phyloP scores from a whole-genome alignment of 2,113 vertebrate genomes.

The Scytalopus superciliaris region DNA sequence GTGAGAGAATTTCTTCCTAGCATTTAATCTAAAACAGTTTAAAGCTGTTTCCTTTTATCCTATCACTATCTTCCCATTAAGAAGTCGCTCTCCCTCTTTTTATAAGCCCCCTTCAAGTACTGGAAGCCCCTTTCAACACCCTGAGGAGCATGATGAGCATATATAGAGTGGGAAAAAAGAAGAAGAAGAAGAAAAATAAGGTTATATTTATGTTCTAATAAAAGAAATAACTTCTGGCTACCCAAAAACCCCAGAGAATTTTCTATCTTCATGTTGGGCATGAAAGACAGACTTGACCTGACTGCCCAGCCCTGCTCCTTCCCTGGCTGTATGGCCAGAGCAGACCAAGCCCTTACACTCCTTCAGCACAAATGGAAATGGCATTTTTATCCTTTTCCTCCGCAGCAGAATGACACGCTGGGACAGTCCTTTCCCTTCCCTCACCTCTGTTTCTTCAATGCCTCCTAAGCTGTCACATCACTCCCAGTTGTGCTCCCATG shows the following conservation, averaged over 20 bases:
- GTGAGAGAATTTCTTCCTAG: neutral
- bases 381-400: neutral
- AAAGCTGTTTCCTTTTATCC: neutral
- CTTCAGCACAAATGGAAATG: neutral
- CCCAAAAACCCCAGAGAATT: neutral
- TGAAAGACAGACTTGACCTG: neutral
- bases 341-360: neutral
- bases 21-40: neutral
- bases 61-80: neutral
- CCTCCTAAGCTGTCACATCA: conserved; percentile 32
- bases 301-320: neutral
- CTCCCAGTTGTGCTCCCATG: neutral
- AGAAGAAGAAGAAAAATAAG: neutral
- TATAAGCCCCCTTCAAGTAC: neutral
- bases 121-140: neutral
- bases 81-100: neutral
- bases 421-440: conserved; percentile 27
- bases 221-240: neutral
- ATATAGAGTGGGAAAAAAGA: neutral
- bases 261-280: neutral
- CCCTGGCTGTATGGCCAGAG: neutral
- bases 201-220: neutral
- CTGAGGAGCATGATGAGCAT: neutral
- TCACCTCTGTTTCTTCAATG: conserved; percentile 15
- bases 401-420: neutral